Percentiles rank a stretch among this genome's conserved stretches.
phyloP scores from a whole-genome alignment of 2,888 invertebrate species.

The Amblyteles armatorius region DNA sequence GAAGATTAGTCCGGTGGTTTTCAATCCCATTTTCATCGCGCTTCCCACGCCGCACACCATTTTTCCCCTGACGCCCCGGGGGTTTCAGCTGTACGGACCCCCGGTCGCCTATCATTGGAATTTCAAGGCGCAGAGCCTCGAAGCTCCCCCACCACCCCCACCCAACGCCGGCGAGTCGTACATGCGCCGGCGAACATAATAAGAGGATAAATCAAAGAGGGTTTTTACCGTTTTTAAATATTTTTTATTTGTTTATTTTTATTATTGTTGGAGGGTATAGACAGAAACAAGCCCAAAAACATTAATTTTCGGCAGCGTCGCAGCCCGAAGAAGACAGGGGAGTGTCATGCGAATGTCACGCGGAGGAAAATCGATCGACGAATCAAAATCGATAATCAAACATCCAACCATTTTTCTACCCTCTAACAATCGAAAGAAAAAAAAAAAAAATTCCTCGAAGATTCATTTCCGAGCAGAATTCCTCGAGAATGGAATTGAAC shows the following conservation, averaged over 20 bases:
- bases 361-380: no score
- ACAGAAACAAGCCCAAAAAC: no score
- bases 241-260: not conserved
- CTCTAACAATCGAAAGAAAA: no score
- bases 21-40: slow-evolving; percentile 84
- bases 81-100: slow-evolving; percentile 30
- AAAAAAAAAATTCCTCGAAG: not conserved
- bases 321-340: no score
- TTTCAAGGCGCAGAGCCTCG: slow-evolving; percentile 35
- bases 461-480: not conserved
- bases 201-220: slow-evolving; percentile 77
- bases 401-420: no score
- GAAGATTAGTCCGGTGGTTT: slow-evolving; percentile 83
- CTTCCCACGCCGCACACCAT: slow-evolving; percentile 64
- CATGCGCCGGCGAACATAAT: slow-evolving; percentile 69
- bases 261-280: not conserved
- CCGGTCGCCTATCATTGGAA: slow-evolving; percentile 40
- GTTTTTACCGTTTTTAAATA: not conserved
- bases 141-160: no score
- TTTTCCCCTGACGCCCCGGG: slow-evolving; percentile 40
- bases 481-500: slow-evolving; percentile 52
- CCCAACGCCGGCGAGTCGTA: slow-evolving; percentile 3
- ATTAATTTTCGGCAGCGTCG: no score
- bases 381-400: no score
- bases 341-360: no score